A percentile compares a stretch with the other conserved stretches of the same genome.
Conservation (phyloP, 2,797 vertebrate species). For the Carcharodon carcharias region DNA sequence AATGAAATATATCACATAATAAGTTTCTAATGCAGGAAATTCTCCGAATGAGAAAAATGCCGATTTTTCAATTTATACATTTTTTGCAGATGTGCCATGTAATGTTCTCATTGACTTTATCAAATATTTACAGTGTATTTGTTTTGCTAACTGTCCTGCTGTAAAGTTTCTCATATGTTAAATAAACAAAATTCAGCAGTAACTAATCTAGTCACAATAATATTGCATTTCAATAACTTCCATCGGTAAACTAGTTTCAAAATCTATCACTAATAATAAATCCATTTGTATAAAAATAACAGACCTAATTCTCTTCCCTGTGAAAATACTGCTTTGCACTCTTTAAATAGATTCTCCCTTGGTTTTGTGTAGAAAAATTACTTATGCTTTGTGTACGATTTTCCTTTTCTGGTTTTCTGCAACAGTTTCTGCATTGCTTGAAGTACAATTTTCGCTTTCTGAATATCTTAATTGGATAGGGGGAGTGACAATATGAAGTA, state of each 20-base stretch:
- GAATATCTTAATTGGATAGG: slow-evolving; percentile 22
- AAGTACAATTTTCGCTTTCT: slow-evolving; percentile 15
- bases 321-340: background rate
- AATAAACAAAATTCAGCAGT: background rate
- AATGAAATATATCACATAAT: background rate
- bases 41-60: background rate
- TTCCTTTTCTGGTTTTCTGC: background rate
- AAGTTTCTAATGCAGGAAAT: background rate
- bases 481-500: slow-evolving; percentile 5
- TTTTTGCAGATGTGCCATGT: background rate
- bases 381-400: background rate
- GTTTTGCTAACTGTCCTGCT: background rate
- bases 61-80: background rate
- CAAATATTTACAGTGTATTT: background rate
- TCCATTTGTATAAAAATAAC: slow-evolving; percentile 12
- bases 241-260: slow-evolving; percentile 2
- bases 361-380: background rate
- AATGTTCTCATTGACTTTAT: background rate
- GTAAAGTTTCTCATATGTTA: background rate
- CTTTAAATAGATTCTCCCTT: background rate
- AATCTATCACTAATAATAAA: slow-evolving; percentile 4
- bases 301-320: background rate
- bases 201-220: background rate
- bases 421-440: slow-evolving; percentile 17
- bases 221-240: background rate